A percentile compares a stretch with the other conserved stretches of the same genome.
phyloP scores from a whole-genome alignment of 2,113 vertebrate genomes.

The Actenoides lindsayi region DNA sequence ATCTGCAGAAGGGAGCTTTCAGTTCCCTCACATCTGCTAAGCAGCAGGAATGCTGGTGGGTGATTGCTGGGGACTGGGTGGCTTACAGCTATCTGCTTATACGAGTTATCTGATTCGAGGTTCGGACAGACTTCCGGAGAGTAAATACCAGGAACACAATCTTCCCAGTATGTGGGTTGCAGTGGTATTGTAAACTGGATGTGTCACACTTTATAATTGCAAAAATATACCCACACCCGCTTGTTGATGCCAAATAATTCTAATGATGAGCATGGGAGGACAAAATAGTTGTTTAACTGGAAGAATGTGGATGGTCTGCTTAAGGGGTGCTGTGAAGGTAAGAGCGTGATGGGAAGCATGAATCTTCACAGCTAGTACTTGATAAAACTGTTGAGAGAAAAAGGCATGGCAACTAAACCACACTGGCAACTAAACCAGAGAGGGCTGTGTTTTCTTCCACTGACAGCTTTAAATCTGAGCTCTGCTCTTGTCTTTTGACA shows the following conservation, averaged over 20 bases:
- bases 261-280: not conserved
- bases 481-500: not conserved
- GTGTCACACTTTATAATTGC: not conserved
- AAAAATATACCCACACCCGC: conserved; percentile 10
- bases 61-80: not conserved
- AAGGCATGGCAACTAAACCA: not conserved
- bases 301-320: not conserved
- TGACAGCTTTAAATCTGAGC: not conserved
- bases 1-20: not conserved
- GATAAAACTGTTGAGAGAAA: not conserved
- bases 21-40: not conserved
- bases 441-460: not conserved
- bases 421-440: not conserved
- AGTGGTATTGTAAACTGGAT: not conserved
- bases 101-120: not conserved
- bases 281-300: not conserved
- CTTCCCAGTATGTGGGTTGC: not conserved
- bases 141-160: not conserved
- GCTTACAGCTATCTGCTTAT: not conserved
- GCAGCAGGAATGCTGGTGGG: not conserved
- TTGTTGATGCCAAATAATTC: not conserved
- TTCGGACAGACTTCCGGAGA: not conserved
- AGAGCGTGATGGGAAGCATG: not conserved
- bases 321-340: not conserved
- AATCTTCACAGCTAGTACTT: not conserved